Evolutionary conservation across 2,113 vertebrate genomes (phyloP).

Genomic region (Periophthalmodon schlosseri): DNA sequence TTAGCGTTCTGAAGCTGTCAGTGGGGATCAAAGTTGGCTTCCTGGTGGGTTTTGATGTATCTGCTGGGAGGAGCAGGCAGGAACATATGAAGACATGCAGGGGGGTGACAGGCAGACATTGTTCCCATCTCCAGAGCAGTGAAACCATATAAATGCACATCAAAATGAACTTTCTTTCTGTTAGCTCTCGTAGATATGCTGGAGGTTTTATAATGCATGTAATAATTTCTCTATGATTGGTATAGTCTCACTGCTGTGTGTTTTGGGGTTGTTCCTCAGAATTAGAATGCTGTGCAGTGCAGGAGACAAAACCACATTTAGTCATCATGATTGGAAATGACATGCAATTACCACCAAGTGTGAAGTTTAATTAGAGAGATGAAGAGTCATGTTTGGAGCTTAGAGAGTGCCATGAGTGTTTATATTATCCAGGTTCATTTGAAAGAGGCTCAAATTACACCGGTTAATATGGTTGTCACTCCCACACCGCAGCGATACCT

Average conservation of each 20-base stretch:
- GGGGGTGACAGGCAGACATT: conserved; percentile 20
- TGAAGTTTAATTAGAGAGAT: conserved; percentile 56
- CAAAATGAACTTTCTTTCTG: background rate
- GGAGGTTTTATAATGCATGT: conserved; percentile 6
- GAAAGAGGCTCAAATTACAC: background rate
- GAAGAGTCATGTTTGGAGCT: conserved; percentile 26
- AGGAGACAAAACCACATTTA: conserved; percentile 50
- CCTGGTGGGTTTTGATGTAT: conserved; percentile 45
- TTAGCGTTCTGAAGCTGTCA: conserved; percentile 21
- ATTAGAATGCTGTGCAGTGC: conserved; percentile 33
- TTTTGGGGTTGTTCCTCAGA: background rate
- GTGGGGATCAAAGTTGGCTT: conserved; percentile 40
- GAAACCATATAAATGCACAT: background rate
- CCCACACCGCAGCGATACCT: background rate
- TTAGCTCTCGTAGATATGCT: background rate
- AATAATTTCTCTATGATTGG: background rate
- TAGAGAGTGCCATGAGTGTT: conserved; percentile 2
- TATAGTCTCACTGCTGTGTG: conserved; percentile 17
- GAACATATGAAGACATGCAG: conserved; percentile 37
- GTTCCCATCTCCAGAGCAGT: conserved; percentile 15
- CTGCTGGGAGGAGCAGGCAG: conserved; percentile 30
- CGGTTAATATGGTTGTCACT: conserved; percentile 21
- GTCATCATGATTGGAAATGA: conserved; percentile 58
- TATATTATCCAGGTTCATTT: conserved; percentile 6
- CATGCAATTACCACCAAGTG: conserved; percentile 66